phyloP scores from a whole-genome alignment of 2,888 invertebrate genomes.

The Ichneumoninae sp. region DNA sequence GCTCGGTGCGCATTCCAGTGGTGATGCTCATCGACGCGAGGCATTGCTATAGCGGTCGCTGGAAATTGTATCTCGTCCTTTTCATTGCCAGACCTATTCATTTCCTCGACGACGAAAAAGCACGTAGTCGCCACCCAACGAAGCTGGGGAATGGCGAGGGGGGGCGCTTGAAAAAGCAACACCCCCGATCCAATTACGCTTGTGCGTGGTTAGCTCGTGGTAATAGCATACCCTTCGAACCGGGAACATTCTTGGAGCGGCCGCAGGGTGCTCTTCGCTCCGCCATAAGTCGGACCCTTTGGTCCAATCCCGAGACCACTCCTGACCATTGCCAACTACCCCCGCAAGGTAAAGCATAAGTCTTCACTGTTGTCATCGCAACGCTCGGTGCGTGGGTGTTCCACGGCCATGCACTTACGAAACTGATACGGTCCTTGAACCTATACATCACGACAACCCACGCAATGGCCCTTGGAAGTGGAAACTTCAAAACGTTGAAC shows the following conservation, averaged over 20 bases:
- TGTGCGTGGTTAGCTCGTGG: neutral
- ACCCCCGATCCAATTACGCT: conserved; percentile 3
- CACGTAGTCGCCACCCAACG: no score
- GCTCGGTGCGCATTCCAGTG: neutral
- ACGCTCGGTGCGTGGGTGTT: conserved; percentile 14
- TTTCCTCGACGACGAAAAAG: neutral
- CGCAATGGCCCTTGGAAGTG: neutral
- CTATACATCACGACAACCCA: neutral
- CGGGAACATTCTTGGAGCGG: neutral
- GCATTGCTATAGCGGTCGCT: neutral
- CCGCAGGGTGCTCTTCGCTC: conserved; percentile 3
- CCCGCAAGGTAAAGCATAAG: neutral
- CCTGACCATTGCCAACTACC: neutral
- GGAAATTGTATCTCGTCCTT: neutral
- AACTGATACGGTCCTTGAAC: neutral
- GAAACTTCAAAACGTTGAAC: neutral
- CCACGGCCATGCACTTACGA: neutral
- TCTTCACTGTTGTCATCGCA: conserved; percentile 1
- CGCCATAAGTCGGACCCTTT: conserved; percentile 4
- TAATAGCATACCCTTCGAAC: neutral
- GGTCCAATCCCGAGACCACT: conserved; percentile 12
- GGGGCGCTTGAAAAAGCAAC: conserved; percentile 9
- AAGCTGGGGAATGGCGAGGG: neutral
- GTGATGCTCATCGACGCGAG: neutral
- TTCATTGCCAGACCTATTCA: neutral